These are phyloP conservation scores for Dexiosoma caninum DNA, from an alignment of 2,888 invertebrate species.

Conservation along the genomic window DNA sequence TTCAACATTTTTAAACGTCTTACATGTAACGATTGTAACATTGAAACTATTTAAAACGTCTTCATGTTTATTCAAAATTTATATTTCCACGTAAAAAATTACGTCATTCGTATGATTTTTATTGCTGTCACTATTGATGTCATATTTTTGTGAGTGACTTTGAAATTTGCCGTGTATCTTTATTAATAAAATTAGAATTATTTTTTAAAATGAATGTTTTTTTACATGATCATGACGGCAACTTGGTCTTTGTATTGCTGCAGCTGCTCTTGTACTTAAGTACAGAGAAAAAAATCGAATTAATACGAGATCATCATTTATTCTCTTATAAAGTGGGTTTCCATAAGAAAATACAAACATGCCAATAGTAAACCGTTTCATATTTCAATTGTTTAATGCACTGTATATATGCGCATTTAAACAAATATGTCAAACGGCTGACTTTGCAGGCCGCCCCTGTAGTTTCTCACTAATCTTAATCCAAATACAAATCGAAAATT, in stretches of 20 bases:
- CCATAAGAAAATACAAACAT: neutral
- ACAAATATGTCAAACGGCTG: too few relatives aligned
- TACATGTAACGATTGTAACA: neutral
- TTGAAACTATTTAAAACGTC: neutral
- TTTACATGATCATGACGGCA: conserved; percentile 28
- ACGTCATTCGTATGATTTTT: conserved; percentile 49
- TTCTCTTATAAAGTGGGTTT: neutral
- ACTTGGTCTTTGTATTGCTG: conserved; percentile 17
- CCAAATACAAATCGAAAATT: too few relatives aligned
- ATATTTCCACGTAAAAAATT: conserved; percentile 39
- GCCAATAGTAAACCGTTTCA: too few relatives aligned
- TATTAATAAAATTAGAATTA: conserved; percentile 34
- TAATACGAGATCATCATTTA: conserved; percentile 7
- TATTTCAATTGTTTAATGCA: too few relatives aligned
- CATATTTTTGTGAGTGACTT: conserved; percentile 35
- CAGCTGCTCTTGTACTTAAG: conserved; percentile 1
- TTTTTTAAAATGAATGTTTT: neutral
- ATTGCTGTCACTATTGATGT: conserved; percentile 45
- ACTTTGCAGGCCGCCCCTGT: too few relatives aligned
- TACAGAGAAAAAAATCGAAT: neutral
- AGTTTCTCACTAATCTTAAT: too few relatives aligned
- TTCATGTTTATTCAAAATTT: conserved; percentile 5
- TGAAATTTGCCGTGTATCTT: conserved; percentile 40
- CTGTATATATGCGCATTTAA: too few relatives aligned
- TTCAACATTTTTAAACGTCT: too few relatives aligned